phyloP scores from a whole-genome alignment of 2,113 vertebrate genomes.

The Tetrao urogallus region DNA sequence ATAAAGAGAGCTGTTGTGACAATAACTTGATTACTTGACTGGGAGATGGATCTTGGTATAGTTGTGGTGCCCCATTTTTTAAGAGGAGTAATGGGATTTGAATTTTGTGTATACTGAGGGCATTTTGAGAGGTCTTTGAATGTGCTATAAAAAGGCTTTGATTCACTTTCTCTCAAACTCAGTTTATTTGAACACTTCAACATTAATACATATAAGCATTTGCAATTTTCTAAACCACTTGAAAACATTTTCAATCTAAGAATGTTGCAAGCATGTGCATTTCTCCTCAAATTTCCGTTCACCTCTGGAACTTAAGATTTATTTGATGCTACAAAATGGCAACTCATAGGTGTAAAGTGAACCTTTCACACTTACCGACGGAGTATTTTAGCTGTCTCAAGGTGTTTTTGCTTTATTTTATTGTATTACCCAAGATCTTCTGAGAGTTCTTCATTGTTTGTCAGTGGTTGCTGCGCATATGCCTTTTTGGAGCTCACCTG shows the following conservation, averaged over 20 bases:
- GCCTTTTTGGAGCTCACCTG: neutral
- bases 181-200: neutral
- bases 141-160: neutral
- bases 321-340: neutral
- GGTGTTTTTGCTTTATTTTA: neutral
- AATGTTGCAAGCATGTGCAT: neutral
- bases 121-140: neutral
- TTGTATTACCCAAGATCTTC: neutral
- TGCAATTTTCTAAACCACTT: neutral
- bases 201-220: neutral
- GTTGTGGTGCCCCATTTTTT: neutral
- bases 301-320: neutral
- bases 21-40: constrained; percentile 12
- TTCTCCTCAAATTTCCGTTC: neutral
- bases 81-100: neutral
- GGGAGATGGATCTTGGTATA: neutral
- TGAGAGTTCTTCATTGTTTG: neutral
- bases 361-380: neutral
- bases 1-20: neutral
- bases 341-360: neutral
- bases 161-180: neutral
- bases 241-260: constrained; percentile 1
- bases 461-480: neutral
- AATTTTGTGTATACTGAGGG: neutral
- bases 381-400: neutral